A percentile compares a stretch with the other conserved stretches of the same genome.
Evolutionary conservation across 2,797 vertebrate genomes (phyloP).

Genomic region (Chaetophractus vellerosus): DNA sequence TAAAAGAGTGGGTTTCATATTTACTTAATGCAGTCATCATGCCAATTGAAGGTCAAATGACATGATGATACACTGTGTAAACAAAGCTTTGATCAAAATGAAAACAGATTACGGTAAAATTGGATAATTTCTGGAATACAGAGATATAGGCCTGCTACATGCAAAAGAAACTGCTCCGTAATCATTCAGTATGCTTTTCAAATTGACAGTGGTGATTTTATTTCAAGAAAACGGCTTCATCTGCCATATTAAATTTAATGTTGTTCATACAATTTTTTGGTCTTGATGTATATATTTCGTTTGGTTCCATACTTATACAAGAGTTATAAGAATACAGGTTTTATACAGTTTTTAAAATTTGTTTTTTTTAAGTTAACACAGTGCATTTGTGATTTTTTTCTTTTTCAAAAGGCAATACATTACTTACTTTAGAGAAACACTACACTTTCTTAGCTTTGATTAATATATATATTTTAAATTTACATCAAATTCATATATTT

Average conservation of each 20-base stretch:
- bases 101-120: neutral
- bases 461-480: neutral
- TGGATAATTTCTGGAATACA: neutral
- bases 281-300: slow-evolving; percentile 15
- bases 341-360: slow-evolving; percentile 37
- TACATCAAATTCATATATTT: too few species aligned
- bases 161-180: neutral
- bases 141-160: neutral
- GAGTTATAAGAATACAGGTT: neutral
- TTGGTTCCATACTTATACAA: neutral
- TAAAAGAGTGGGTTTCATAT: neutral
- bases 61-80: neutral
- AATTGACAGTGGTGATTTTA: neutral
- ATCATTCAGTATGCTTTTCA: neutral
- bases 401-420: neutral
- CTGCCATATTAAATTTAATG: neutral
- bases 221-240: neutral
- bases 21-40: neutral
- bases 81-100: neutral
- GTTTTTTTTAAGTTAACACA: neutral
- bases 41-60: neutral
- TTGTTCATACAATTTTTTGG: neutral
- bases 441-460: neutral
- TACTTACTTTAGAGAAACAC: neutral
- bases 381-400: neutral